Evolutionary conservation across 1,140 invertebrate species (phyloP).

Genomic region (Wiebesia pumilae): DNA sequence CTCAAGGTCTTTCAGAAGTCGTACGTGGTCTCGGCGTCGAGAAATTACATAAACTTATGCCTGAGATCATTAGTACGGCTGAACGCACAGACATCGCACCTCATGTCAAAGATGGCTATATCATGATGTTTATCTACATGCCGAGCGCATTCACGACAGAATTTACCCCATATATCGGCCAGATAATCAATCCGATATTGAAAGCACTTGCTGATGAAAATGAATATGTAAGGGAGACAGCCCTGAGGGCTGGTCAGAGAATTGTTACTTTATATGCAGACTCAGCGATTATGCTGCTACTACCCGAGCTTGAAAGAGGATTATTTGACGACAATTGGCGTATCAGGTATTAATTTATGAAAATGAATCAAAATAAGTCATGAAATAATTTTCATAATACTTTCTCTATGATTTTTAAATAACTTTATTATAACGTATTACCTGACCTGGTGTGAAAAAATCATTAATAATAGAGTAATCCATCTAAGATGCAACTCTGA

Average conservation of each 20-base stretch:
- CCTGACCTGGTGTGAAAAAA: too few relatives aligned
- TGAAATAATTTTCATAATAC: too few relatives aligned
- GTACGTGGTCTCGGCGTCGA: conserved; percentile 96
- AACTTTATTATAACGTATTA: too few relatives aligned
- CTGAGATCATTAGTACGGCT: conserved; percentile 97
- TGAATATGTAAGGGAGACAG: conserved; percentile 98
- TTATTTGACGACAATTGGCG: conserved; percentile 99
- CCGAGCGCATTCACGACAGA: conserved; percentile 96
- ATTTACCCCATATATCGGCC: conserved; percentile 97
- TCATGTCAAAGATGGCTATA: conserved; percentile 99
- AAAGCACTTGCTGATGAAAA: conserved; percentile 99
- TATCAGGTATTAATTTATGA: conserved; percentile 75
- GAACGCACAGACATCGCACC: conserved; percentile 96
- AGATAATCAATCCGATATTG: conserved; percentile 98
- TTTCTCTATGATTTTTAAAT: too few relatives aligned
- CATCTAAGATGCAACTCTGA: too few relatives aligned
- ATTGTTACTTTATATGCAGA: conserved; percentile 98
- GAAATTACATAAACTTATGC: conserved; percentile 97
- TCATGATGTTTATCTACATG: conserved; percentile 99
- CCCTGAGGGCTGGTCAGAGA: conserved; percentile 95
- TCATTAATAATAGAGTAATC: too few relatives aligned
- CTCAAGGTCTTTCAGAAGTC: conserved; percentile 96
- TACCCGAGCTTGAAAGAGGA: conserved; percentile 95
- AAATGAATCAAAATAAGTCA: neutral
- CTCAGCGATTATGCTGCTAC: conserved; percentile 92